These are phyloP conservation scores for Urocynchramus pylzowi DNA, from an alignment of 2,113 vertebrate species.

Conservation along the genomic window DNA sequence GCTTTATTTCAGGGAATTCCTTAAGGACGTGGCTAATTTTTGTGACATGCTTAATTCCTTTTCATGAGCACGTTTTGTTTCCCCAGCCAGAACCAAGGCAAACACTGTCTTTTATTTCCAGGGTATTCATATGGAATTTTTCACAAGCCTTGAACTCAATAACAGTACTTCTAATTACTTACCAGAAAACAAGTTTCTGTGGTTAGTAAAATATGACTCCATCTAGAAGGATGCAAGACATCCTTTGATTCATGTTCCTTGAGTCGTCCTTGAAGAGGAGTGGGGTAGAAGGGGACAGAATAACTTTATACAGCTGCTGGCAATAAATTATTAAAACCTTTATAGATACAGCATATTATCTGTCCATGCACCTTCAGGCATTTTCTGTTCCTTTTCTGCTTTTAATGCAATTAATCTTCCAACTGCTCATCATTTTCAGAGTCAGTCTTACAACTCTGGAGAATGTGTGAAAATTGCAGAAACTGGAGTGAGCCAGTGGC, in stretches of 20 bases:
- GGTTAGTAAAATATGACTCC: not conserved
- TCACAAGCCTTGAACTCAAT: not conserved
- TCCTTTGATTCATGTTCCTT: not conserved
- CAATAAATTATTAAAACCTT: constrained; percentile 53
- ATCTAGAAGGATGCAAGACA: not conserved
- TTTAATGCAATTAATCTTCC: constrained; percentile 51
- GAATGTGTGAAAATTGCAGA: not conserved
- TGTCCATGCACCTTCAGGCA: not conserved
- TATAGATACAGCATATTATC: constrained; percentile 41
- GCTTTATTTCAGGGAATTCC: not conserved
- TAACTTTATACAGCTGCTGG: constrained; percentile 26
- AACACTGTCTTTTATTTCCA: not conserved
- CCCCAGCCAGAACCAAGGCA: accelerated
- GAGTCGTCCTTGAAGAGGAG: not conserved
- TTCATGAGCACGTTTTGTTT: not conserved
- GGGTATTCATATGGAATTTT: not conserved
- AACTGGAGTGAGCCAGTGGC: not conserved
- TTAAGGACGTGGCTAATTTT: not conserved
- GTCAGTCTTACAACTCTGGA: not conserved
- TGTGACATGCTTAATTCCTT: not conserved
- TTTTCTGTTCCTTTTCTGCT: constrained; percentile 43
- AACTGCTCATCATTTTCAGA: not conserved
- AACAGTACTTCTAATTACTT: constrained; percentile 12
- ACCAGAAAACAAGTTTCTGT: not conserved
- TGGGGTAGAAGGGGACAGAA: not conserved